Percentiles rank a stretch among this genome's conserved stretches.
Evolutionary conservation across 2,797 vertebrate species (phyloP).

Genomic region (Champsocephalus esox): DNA sequence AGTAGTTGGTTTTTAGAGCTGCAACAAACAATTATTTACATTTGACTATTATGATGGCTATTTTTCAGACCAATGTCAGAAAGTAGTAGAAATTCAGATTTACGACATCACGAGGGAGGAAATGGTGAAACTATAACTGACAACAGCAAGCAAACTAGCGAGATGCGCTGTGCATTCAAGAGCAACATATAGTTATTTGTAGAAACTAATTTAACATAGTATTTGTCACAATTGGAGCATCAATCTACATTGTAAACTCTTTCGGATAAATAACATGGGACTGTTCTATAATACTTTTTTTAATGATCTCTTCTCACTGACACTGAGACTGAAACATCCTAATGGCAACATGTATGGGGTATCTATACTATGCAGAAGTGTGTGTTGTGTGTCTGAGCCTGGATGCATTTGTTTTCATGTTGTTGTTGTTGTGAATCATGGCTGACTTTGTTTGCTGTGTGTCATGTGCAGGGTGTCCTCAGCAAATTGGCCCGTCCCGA

Average conservation of each 20-base stretch:
- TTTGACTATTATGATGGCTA: too few species aligned
- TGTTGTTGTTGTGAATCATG: neutral
- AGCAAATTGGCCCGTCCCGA: constrained; percentile 91
- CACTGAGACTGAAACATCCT: neutral
- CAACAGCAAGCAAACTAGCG: neutral
- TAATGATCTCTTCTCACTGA: too few species aligned
- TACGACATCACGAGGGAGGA: neutral
- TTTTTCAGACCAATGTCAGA: too few species aligned
- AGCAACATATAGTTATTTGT: neutral
- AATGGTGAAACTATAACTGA: neutral
- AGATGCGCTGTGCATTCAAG: neutral
- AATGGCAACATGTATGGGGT: neutral
- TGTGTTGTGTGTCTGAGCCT: neutral
- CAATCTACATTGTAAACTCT: too few species aligned
- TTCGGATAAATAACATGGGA: too few species aligned
- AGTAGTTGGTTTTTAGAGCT: too few species aligned
- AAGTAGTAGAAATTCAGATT: too few species aligned
- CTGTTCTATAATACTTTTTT: too few species aligned
- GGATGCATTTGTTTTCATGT: neutral
- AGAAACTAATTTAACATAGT: too few species aligned
- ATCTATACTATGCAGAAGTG: neutral
- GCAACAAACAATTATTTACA: too few species aligned
- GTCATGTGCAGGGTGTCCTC: constrained; percentile 86
- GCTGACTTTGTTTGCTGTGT: constrained; percentile 7
- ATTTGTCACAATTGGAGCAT: too few species aligned